Base-by-base conservation (phyloP, 2,888 invertebrate genomes). In the Tryphoninae sp. region DNA sequence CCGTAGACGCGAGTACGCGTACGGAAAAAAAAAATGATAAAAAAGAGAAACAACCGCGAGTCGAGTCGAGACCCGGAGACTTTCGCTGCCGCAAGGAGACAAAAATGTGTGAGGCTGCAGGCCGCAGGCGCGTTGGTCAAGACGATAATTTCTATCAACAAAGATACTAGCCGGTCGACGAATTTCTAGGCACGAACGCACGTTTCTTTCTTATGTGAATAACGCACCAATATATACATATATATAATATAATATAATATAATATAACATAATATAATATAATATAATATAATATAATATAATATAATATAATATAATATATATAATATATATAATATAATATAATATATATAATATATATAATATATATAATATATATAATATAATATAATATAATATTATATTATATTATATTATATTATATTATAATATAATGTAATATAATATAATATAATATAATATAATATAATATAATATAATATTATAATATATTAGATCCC, bases 141-240 rank as follows among this genome's bases (percentile, higher is more conserved):
- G 67, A 67, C 58, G 67, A 67, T 58, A 45, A 49, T 59, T 75
- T 59, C 19, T 67, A 75, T n/a, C 16, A 74, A 23, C 64, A 64
- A 42, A 42, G 22, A 19, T 42, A 58, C 7, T 1, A 58, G 33
- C 68, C 11, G 1, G 40, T 4, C 2, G 16, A 23, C 13, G 13
- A 51, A 73, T 71, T 45, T 59, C 45, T 49, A 49, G 22, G 19
- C 45, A 7, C 33, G n/a, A n/a, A 8, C 23, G 53, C 11, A 19
- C 58, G 23, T 11, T 58, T 49, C 58, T 59, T 40, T 42, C 33
- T 58, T 1, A 19, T 13, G 3, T 13, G 33, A 45, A 13, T 13
- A 45, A 11, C 1, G 13, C 45, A 0, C 45, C 13, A 9, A 13
- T 45, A 13, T 9, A 45, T 13, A 11, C 2, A 11, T 33, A 26